A percentile compares a stretch with the other conserved stretches of the same genome.
These are phyloP conservation scores for Notechis scutatus DNA, from an alignment of 2,113 vertebrate genomes.

Conservation along the genomic window DNA sequence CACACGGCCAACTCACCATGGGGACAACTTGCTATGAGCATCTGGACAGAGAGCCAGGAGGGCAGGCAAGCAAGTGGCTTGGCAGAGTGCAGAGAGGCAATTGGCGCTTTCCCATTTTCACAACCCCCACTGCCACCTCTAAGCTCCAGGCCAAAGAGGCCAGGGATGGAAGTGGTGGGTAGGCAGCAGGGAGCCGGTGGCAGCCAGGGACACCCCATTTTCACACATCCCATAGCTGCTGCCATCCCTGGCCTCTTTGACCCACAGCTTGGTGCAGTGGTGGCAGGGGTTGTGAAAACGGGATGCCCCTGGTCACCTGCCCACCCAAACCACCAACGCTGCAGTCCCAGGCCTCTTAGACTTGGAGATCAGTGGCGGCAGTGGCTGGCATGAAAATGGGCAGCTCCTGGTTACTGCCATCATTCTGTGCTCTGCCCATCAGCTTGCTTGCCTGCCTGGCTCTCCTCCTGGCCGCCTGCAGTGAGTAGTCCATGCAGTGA, in stretches of 20 bases:
- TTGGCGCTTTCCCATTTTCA: too few relatives aligned
- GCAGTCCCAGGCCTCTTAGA: neutral
- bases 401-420: neutral
- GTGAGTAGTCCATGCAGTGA: neutral
- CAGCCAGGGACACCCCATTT: too few relatives aligned
- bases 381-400: neutral
- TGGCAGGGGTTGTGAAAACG: neutral
- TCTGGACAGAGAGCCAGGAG: neutral
- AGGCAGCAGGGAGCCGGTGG: too few relatives aligned
- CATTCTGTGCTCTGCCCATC: neutral
- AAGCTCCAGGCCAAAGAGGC: too few relatives aligned
- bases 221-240: too few relatives aligned
- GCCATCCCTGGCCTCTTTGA: neutral
- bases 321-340: too few relatives aligned
- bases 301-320: neutral
- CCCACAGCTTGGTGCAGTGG: neutral
- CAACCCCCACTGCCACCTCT: too few relatives aligned
- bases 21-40: neutral
- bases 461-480: neutral
- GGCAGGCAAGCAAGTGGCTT: neutral
- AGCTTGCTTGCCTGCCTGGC: neutral
- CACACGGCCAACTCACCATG: neutral
- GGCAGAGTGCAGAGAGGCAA: neutral
- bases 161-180: too few relatives aligned
- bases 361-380: neutral